Conservation (phyloP, 2,797 vertebrate genomes). For the Enteromius unitaeniatus region DNA sequence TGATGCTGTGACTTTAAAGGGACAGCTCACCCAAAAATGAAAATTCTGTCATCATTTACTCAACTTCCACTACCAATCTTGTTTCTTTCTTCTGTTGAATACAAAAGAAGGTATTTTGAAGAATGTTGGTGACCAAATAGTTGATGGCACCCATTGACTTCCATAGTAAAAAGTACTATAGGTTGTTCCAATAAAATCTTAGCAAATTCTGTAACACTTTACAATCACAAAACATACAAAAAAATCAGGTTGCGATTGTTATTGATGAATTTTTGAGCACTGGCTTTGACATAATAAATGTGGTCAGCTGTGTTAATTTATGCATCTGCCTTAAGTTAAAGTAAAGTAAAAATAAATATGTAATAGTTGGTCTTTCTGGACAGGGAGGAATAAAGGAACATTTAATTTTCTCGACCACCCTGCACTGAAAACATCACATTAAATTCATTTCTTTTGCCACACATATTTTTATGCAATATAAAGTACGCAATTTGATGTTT, state of each 20-base stretch:
- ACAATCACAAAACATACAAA: background rate
- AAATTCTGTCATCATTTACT: background rate
- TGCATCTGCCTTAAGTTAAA: background rate
- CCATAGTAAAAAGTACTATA: background rate
- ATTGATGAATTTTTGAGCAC: background rate
- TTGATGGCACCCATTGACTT: background rate
- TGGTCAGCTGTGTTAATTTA: background rate
- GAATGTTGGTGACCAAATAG: background rate
- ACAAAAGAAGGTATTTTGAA: background rate
- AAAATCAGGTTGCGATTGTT: background rate
- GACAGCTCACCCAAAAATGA: background rate
- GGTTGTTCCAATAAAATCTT: background rate
- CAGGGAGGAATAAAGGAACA: background rate
- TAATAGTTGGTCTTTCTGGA: background rate
- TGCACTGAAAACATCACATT: background rate
- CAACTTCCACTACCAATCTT: background rate
- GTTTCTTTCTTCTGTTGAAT: background rate
- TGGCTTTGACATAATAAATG: background rate
- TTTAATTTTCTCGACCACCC: background rate
- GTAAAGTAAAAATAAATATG: background rate
- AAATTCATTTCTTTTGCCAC: background rate
- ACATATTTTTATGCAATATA: background rate
- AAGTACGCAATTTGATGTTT: background rate
- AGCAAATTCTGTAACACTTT: background rate
- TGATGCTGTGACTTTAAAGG: background rate